These are phyloP conservation scores for Sycobia sp. DNA, from an alignment of 1,140 invertebrate species.

Conservation along the genomic window DNA sequence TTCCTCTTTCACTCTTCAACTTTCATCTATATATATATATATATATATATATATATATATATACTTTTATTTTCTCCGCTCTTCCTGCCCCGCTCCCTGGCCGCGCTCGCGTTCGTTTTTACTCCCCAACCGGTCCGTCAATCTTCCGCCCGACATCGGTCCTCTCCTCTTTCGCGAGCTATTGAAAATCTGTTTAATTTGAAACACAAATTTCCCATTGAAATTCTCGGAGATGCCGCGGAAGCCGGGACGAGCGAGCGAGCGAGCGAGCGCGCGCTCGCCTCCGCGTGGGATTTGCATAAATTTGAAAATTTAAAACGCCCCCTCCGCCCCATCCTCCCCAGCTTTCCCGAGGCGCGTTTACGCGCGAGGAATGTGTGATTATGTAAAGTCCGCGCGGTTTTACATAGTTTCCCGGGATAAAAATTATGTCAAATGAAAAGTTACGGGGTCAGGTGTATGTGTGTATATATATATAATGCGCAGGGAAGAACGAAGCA, in stretches of 20 bases:
- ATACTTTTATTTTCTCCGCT: too few species aligned
- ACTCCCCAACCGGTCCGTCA: too few species aligned
- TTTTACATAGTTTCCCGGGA: not conserved
- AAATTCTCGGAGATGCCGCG: slow-evolving; percentile 6
- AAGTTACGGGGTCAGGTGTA: not conserved
- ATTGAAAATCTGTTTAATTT: slow-evolving; percentile 29
- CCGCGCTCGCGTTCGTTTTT: too few species aligned
- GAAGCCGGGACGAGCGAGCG: too few species aligned
- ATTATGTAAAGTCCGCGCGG: slow-evolving; percentile 16
- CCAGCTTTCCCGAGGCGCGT: too few species aligned
- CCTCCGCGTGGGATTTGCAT: slow-evolving; percentile 11
- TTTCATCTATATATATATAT: too few species aligned
- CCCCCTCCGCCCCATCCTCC: too few species aligned
- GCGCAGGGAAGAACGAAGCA: too few species aligned
- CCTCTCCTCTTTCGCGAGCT: not conserved
- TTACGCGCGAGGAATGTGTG: slow-evolving; percentile 12
- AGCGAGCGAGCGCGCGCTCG: too few species aligned
- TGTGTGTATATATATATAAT: too few species aligned
- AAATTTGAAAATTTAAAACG: slow-evolving; percentile 28
- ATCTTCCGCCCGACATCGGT: not conserved
- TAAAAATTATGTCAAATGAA: slow-evolving; percentile 21
- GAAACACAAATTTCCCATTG: slow-evolving; percentile 12
- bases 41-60: too few species aligned
- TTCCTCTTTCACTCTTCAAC: not conserved
- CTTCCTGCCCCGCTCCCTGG: not conserved